Conservation (phyloP, 2,888 invertebrate genomes). For the Tribolium freemani region DNA sequence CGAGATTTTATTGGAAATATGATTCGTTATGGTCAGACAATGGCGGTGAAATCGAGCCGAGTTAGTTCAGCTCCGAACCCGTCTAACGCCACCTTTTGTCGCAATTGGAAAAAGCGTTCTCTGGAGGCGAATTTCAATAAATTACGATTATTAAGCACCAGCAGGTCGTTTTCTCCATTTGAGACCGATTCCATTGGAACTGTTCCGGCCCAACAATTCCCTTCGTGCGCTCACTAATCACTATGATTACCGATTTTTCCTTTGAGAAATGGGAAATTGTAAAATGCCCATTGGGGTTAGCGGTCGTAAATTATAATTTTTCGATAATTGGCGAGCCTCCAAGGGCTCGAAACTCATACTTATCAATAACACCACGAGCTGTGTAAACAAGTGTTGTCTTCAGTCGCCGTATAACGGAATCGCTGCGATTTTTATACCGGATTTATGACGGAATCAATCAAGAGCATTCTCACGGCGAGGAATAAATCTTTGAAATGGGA, state of each 20-base stretch:
- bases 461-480: constrained; percentile 15
- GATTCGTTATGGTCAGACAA: constrained; percentile 31
- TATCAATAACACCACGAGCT: constrained; percentile 38
- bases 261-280: constrained; percentile 33
- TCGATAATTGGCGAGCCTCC: constrained; percentile 30
- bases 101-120: too few species aligned
- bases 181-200: too few species aligned
- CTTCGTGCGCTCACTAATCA: constrained; percentile 19
- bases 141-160: neutral
- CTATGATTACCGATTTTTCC: constrained; percentile 28
- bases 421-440: constrained; percentile 9
- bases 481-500: neutral
- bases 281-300: constrained; percentile 24
- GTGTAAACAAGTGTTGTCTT: constrained; percentile 36
- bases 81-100: too few species aligned
- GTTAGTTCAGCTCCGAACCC: too few species aligned
- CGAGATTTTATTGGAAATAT: constrained; percentile 32
- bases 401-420: constrained; percentile 15
- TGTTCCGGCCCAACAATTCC: neutral
- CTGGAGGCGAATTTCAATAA: neutral
- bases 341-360: constrained; percentile 16
- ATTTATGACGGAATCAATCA: constrained; percentile 22
- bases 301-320: constrained; percentile 37
- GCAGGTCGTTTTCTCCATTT: too few species aligned
- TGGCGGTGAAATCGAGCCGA: neutral